Percentiles rank a stretch among this genome's conserved stretches.
Conservation (phyloP, 2,113 vertebrate genomes). For the Heterotilapia buettikoferi region DNA sequence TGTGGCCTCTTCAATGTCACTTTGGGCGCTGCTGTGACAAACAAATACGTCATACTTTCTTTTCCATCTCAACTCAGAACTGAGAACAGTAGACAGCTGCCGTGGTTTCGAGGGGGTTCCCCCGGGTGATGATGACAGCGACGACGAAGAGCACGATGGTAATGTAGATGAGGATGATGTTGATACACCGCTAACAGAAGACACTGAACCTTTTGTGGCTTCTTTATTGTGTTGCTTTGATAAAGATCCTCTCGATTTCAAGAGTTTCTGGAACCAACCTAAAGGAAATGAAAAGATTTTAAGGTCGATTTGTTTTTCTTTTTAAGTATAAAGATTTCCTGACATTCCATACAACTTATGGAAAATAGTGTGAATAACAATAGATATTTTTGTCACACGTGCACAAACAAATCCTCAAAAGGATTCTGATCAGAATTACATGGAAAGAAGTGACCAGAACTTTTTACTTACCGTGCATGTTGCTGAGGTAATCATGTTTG, state of each 20-base stretch:
- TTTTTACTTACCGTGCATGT: constrained; percentile 46
- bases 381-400: not conserved
- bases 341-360: not conserved
- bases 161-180: not conserved
- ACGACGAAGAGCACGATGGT: not conserved
- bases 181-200: not conserved
- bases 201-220: not conserved
- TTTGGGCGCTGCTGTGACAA: constrained; percentile 78
- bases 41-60: constrained; percentile 78
- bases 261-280: constrained; percentile 54
- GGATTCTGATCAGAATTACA: not conserved
- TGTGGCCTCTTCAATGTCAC: constrained; percentile 71
- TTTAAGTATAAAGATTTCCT: not conserved
- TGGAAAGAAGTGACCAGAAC: not conserved
- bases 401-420: not conserved
- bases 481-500: constrained; percentile 12
- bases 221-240: not conserved
- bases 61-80: constrained; percentile 66
- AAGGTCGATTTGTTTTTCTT: not conserved
- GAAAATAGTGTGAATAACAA: not conserved
- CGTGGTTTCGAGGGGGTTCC: not conserved
- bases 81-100: not conserved
- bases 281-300: not conserved
- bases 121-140: not conserved
- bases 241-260: constrained; percentile 12